phyloP scores from a whole-genome alignment of 1,140 invertebrate species.

The Diuraphis noxia region DNA sequence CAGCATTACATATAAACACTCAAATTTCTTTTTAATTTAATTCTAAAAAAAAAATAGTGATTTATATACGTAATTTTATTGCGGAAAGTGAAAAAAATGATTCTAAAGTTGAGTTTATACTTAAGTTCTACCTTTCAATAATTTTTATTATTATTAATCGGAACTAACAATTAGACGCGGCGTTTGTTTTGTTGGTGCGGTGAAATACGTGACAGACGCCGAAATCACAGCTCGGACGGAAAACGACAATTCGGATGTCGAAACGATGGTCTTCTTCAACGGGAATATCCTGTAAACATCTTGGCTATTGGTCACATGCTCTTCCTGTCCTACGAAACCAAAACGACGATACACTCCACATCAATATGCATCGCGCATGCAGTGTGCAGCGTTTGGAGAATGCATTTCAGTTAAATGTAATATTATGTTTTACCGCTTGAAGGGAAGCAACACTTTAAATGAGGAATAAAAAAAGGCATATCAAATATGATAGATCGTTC shows the following conservation, averaged over 20 bases:
- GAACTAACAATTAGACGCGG: background rate
- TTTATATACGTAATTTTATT: too few species aligned
- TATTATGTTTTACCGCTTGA: background rate
- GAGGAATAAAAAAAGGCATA: background rate
- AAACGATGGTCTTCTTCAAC: background rate
- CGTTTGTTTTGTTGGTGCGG: background rate
- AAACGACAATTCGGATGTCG: conserved; percentile 22
- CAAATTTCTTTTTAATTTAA: too few species aligned
- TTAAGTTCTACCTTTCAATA: background rate
- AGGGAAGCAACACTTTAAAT: background rate
- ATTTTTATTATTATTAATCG: background rate
- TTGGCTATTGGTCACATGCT: conserved; percentile 25
- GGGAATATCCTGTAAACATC: background rate
- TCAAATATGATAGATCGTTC: too few species aligned
- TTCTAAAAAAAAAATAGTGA: too few species aligned
- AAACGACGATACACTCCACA: background rate
- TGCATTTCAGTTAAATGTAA: background rate
- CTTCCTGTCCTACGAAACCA: conserved; percentile 13
- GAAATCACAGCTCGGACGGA: conserved; percentile 26
- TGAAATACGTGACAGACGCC: conserved; percentile 25
- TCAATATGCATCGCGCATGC: background rate
- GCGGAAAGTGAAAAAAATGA: background rate
- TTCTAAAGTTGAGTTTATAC: background rate
- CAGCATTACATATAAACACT: too few species aligned
- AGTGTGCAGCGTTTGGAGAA: background rate